Percentiles rank a stretch among this genome's conserved stretches.
Conservation (phyloP, 2,113 vertebrate genomes). For the Burhinus oedicnemus region DNA sequence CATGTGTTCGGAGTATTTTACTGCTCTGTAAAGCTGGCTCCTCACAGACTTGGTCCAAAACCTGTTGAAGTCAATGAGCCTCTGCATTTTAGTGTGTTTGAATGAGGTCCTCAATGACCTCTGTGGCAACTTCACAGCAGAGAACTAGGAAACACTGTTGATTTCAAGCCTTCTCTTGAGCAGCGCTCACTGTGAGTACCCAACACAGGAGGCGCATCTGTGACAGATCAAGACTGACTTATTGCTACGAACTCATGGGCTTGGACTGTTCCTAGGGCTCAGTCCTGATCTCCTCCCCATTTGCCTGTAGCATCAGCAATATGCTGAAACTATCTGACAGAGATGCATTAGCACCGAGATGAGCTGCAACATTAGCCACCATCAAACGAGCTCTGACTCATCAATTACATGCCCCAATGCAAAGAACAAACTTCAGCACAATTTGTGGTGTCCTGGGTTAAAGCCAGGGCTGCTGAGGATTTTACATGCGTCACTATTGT, state of each 20-base stretch:
- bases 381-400: background rate
- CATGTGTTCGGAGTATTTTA: background rate
- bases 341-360: background rate
- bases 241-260: background rate
- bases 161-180: background rate
- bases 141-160: background rate
- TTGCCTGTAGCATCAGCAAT: background rate
- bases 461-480: background rate
- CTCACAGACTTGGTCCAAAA: background rate
- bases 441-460: background rate
- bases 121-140: background rate
- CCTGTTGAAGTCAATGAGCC: background rate
- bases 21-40: background rate
- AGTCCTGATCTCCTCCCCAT: background rate
- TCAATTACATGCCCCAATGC: background rate
- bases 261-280: background rate
- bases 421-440: background rate
- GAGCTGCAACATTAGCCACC: background rate
- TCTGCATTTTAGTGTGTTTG: background rate
- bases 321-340: background rate
- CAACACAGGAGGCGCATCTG: accelerated
- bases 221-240: background rate
- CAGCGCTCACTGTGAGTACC: background rate
- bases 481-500: background rate
- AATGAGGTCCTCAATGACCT: background rate